Conservation (phyloP, 1,140 invertebrate genomes). For the Drosophila burlai region DNA sequence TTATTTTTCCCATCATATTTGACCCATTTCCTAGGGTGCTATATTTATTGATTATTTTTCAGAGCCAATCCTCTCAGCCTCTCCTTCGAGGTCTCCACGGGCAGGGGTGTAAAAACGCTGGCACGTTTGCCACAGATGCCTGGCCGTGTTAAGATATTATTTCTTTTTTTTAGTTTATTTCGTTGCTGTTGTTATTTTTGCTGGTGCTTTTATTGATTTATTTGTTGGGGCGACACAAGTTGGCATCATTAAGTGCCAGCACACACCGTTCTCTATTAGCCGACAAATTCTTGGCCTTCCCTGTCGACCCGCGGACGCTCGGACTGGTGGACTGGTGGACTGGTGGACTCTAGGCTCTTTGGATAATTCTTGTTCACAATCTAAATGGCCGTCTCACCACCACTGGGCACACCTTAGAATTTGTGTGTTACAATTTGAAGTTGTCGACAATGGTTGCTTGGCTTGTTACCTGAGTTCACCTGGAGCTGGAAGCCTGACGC, state of each 20-base stretch:
- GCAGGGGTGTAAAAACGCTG: conserved; percentile 43
- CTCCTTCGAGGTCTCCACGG: conserved; percentile 12
- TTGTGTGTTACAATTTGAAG: conserved; percentile 83
- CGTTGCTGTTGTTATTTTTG: conserved; percentile 15
- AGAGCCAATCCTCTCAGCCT: not conserved
- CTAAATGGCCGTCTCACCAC: conserved; percentile 74
- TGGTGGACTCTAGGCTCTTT: conserved; percentile 27
- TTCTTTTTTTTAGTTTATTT: conserved; percentile 10
- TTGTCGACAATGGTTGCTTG: conserved; percentile 75
- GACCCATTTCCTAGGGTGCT: conserved; percentile 2
- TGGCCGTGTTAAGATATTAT: conserved; percentile 19
- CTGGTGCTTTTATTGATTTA: conserved; percentile 63
- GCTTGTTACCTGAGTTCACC: conserved; percentile 41
- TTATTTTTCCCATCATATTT: not conserved
- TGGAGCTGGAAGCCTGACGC: conserved; percentile 19
- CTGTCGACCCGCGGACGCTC: conserved; percentile 61
- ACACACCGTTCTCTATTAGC: conserved; percentile 83
- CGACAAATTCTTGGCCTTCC: conserved; percentile 83
- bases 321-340: not conserved
- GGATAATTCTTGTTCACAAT: conserved; percentile 81
- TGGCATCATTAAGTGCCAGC: conserved; percentile 79
- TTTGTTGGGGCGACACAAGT: conserved; percentile 71
- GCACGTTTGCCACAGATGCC: conserved; percentile 38
- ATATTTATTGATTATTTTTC: not conserved
- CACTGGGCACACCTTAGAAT: conserved; percentile 77